Conservation (phyloP, 2,113 vertebrate species). For the Triplophysa rosa region DNA sequence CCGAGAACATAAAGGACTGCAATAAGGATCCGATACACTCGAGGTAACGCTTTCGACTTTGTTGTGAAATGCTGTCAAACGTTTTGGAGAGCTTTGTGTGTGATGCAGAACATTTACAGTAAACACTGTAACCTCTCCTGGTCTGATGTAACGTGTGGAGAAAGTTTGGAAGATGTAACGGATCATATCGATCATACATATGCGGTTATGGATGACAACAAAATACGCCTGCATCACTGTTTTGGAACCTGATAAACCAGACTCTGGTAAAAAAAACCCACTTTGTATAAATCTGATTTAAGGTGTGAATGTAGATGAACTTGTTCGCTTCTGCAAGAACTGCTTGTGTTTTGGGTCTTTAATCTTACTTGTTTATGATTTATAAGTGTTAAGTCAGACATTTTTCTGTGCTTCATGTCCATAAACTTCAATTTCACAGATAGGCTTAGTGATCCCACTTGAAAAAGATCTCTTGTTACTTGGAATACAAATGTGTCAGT, state of each 20-base stretch:
- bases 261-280: not conserved
- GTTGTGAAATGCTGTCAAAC: not conserved
- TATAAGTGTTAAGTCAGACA: no score
- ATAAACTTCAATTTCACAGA: not conserved
- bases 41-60: slow-evolving; percentile 20
- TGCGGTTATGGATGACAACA: not conserved
- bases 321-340: not conserved
- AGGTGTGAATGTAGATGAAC: not conserved
- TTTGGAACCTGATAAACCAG: not conserved
- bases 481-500: not conserved
- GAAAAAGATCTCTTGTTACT: not conserved
- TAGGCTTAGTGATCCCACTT: not conserved
- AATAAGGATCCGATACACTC: not conserved
- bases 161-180: not conserved
- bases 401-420: not conserved
- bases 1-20: slow-evolving; percentile 2
- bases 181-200: not conserved
- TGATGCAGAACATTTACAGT: not conserved
- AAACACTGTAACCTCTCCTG: not conserved
- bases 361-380: not conserved
- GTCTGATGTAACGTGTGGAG: not conserved
- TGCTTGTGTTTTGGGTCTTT: not conserved
- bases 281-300: not conserved
- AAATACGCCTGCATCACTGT: not conserved
- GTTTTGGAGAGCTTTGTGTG: not conserved